A percentile compares a stretch with the other conserved stretches of the same genome.
These are phyloP conservation scores for Calameuta filiformis DNA, from an alignment of 2,888 invertebrate species.

Conservation along the genomic window DNA sequence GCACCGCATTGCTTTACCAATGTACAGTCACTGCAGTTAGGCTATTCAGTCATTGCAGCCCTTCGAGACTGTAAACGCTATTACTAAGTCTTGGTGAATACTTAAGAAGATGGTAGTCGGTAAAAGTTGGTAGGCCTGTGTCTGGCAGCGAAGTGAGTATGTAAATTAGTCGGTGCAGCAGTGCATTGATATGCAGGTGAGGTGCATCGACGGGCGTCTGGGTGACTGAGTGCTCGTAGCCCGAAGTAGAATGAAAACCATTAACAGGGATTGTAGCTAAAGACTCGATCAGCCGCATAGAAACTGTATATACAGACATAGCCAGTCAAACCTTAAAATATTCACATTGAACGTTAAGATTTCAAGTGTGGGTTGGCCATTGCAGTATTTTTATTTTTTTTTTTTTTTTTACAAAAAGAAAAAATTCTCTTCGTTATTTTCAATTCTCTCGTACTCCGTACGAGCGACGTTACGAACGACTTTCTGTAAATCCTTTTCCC, in stretches of 20 bases:
- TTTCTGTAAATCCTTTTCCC: neutral
- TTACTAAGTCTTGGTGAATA: neutral
- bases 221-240: constrained; percentile 47
- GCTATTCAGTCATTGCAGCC: neutral
- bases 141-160: constrained; percentile 42
- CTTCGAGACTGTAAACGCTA: neutral
- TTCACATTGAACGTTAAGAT: neutral
- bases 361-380: neutral
- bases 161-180: constrained; percentile 44
- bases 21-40: neutral
- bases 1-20: neutral
- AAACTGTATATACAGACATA: neutral
- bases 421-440: neutral
- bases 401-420: neutral
- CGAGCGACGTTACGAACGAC: neutral
- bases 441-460: neutral
- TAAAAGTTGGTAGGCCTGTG: neutral
- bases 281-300: neutral
- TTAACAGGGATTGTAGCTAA: constrained; percentile 33
- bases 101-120: neutral
- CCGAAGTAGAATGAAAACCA: constrained; percentile 45
- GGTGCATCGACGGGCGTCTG: constrained; percentile 47
- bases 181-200: constrained; percentile 56
- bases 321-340: too few relatives aligned
- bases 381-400: neutral